Evolutionary conservation across 2,888 invertebrate genomes (phyloP), one percentile per base, ranked within the genome.

Genomic region (Halictus ligatus): DNA sequence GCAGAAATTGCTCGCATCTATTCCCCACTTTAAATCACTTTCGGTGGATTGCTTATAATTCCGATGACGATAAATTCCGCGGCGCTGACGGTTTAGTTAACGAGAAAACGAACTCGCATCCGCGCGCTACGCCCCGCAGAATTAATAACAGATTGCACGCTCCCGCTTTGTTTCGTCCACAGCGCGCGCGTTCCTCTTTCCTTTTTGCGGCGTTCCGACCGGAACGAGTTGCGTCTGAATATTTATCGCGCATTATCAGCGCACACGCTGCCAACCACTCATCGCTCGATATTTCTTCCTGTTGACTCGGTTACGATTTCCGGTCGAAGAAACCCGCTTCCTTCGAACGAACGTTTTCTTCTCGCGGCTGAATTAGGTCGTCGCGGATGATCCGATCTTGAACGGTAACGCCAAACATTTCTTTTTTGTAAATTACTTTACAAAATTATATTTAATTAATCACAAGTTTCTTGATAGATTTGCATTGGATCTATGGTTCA

Each of bases 81-180:
- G 35, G n/a, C 50, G 75, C n/a, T 86, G 86, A 86, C 86, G 86
- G 85, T 85, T 85, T 73, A 46, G 75, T 85, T 85, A 85, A 85
- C 85, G 86, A 86, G 86, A 85, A 86, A 86, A 81, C 86, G 86
- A 81, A 85, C 60, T 58, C 73, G 43, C 83, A 21, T 58, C 12
- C 71, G 50, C 46, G 48, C 46, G 48, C n/a, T 12, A 29, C 69
- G 67, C 67, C 29, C 69, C 77, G 74, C 77, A 15, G 54, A 84
- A 85, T 85, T 84, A 85, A 85, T 84, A 85, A 85, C 71, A 48
- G 74, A 84, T 80, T 75, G 76, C 73, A 46, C 50, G 69, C 43
- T 85, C 76, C 77, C 84, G 46, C 73, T 71, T 75, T 67, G 18
- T 64, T 80, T 43, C 43, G 25, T 21, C 77, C 43, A 4, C 50